phyloP scores from a whole-genome alignment of 2,797 vertebrate species.

The Lithobates pipiens region DNA sequence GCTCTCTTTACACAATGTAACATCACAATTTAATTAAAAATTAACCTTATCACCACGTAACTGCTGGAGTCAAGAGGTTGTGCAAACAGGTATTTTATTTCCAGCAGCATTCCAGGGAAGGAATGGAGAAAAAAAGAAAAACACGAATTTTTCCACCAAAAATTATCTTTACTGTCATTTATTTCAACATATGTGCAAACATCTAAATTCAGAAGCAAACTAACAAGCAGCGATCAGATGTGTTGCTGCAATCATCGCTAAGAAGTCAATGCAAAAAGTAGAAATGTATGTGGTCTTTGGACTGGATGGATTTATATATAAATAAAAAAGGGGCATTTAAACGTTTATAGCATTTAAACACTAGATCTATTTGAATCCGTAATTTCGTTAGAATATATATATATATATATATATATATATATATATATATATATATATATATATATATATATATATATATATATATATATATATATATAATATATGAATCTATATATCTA shows the following conservation, averaged over 20 bases:
- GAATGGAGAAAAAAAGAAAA: background rate
- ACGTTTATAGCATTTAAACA: too few species aligned
- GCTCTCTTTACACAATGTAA: slow-evolving; percentile 56
- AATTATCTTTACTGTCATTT: background rate
- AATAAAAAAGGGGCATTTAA: too few species aligned
- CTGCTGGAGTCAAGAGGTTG: slow-evolving; percentile 60
- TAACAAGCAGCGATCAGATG: background rate
- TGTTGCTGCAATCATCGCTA: too few species aligned
- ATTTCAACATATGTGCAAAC: too few species aligned
- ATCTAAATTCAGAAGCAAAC: too few species aligned
- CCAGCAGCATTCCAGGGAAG: slow-evolving; percentile 41
- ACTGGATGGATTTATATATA: too few species aligned
- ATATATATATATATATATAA: slow-evolving; percentile 4
- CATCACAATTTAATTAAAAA: slow-evolving; percentile 56
- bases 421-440: too few species aligned
- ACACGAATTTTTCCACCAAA: background rate
- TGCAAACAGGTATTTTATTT: slow-evolving; percentile 55
- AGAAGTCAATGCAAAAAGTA: too few species aligned
- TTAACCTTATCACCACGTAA: slow-evolving; percentile 58
- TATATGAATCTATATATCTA: too few species aligned
- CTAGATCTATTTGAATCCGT: too few species aligned
- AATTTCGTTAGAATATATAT: too few species aligned
- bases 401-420: slow-evolving; percentile 3
- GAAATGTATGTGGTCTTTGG: too few species aligned
- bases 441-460: slow-evolving; percentile 5